These are phyloP conservation scores for Erebia ligea DNA, from an alignment of 2,888 invertebrate genomes.

Conservation along the genomic window DNA sequence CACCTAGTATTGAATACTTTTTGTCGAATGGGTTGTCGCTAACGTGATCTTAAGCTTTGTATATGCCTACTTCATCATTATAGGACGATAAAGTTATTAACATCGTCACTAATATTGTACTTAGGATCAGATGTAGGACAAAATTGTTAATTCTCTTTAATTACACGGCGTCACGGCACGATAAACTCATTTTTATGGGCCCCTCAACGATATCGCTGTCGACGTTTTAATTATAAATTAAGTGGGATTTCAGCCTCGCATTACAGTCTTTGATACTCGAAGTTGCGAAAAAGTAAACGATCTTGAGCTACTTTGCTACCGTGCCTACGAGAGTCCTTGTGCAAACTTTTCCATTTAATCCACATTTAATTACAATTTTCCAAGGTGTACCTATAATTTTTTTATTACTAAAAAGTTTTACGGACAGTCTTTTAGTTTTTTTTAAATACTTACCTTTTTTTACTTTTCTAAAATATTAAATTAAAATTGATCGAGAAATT, in stretches of 20 bases:
- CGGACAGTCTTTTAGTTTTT: constrained; percentile 5
- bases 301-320: constrained; percentile 42
- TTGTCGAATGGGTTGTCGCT: background rate
- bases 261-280: constrained; percentile 44
- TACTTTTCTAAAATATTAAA: no score
- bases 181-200: constrained; percentile 74
- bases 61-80: constrained; percentile 52
- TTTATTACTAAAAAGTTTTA: constrained; percentile 22
- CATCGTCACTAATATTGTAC: constrained; percentile 40
- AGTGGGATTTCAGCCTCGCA: constrained; percentile 54
- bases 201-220: constrained; percentile 66
- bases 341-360: constrained; percentile 38
- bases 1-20: background rate
- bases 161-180: constrained; percentile 63
- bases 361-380: constrained; percentile 41
- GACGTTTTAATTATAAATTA: constrained; percentile 73
- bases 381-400: constrained; percentile 31
- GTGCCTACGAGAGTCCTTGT: constrained; percentile 39
- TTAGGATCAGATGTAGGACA: constrained; percentile 65
- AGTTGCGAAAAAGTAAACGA: constrained; percentile 43
- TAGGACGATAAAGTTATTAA: constrained; percentile 71
- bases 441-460: background rate
- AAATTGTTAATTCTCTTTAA: constrained; percentile 77
- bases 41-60: background rate
- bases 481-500: no score